Conservation (phyloP, 2,888 invertebrate species). For the Harpagoxenus sublaevis region DNA sequence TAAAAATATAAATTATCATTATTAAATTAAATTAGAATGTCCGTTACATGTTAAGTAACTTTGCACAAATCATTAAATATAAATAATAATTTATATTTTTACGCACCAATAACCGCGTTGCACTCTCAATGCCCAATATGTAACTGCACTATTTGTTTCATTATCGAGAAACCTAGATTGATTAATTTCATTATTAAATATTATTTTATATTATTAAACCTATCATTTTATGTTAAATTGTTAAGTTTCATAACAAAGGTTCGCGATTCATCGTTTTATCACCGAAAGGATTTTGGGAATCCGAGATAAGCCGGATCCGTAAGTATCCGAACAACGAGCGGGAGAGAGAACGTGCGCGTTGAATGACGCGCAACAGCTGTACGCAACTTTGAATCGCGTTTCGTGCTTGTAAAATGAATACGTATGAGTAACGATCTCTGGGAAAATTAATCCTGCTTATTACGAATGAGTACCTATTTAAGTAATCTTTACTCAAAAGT, state of each 20-base stretch:
- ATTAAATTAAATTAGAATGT: too few species aligned
- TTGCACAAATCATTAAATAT: too few species aligned
- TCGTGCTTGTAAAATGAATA: constrained; percentile 21
- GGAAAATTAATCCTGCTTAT: constrained; percentile 1
- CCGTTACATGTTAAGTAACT: too few species aligned
- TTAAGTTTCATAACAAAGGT: neutral
- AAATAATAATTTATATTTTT: too few species aligned
- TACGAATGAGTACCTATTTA: neutral
- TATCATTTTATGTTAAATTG: neutral
- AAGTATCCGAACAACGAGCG: constrained; percentile 14
- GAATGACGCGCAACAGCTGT: constrained; percentile 82
- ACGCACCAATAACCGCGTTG: too few species aligned
- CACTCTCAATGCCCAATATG: too few species aligned
- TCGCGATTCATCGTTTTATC: constrained; percentile 55
- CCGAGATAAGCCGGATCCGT: constrained; percentile 51
- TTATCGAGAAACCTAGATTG: too few species aligned
- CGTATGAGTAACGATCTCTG: neutral
- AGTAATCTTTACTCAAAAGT: neutral
- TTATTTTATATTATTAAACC: neutral
- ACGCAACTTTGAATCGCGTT: constrained; percentile 58
- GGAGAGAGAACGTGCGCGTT: constrained; percentile 60
- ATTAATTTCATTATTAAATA: neutral
- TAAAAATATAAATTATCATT: too few species aligned
- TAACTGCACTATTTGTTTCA: too few species aligned
- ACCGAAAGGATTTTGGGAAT: constrained; percentile 71